phyloP scores from a whole-genome alignment of 2,888 invertebrate species.

The Leptogaster cylindrica region DNA sequence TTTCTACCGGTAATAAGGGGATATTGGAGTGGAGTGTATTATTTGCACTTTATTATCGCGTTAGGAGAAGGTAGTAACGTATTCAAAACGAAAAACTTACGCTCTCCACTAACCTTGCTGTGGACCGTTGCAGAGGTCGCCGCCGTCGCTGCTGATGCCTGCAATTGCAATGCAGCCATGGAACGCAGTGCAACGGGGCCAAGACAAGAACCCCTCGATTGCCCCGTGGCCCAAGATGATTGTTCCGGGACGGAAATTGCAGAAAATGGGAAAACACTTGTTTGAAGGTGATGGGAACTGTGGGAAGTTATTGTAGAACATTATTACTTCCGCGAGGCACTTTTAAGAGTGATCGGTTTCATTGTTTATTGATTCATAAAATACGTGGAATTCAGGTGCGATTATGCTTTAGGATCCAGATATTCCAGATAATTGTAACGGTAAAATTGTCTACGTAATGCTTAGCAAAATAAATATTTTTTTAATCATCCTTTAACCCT shows the following conservation, averaged over 20 bases:
- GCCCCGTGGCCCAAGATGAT: not conserved
- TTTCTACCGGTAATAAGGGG: constrained; percentile 34
- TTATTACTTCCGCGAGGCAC: no score
- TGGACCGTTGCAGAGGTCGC: constrained; percentile 5
- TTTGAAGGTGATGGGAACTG: no score
- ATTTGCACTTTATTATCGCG: constrained; percentile 37
- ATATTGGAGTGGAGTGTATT: constrained; percentile 26
- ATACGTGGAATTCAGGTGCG: no score
- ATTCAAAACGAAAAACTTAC: constrained; percentile 8
- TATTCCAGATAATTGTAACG: no score
- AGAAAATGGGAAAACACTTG: constrained; percentile 15
- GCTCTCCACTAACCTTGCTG: constrained; percentile 33
- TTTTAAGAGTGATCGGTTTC: no score
- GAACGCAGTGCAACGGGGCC: not conserved
- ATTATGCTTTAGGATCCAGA: no score
- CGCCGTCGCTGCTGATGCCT: no score
- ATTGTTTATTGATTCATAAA: no score
- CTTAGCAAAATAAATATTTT: no score
- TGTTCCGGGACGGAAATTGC: not conserved
- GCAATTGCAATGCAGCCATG: constrained; percentile 8
- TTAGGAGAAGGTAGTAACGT: constrained; percentile 8
- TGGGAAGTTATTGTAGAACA: no score
- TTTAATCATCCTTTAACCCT: no score
- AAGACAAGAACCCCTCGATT: not conserved
- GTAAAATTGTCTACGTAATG: no score